Percentiles rank a stretch among this genome's conserved stretches.
phyloP scores from a whole-genome alignment of 1,140 invertebrate genomes.

The Drosophila baimaii region DNA sequence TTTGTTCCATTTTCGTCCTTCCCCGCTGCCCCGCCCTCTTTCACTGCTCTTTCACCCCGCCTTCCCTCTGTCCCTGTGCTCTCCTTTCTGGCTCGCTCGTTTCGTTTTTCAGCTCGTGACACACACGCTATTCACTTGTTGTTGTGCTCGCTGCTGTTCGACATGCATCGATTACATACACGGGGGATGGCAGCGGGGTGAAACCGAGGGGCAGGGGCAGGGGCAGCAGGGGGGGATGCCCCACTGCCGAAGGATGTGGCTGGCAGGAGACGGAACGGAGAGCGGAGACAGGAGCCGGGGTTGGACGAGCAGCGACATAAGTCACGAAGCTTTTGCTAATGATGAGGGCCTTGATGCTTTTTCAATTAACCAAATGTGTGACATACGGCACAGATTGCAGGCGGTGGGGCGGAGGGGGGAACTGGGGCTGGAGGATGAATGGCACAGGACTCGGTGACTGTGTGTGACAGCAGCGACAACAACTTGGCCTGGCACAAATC shows the following conservation, averaged over 20 bases:
- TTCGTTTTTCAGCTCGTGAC: constrained; percentile 67
- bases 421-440: background rate
- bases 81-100: constrained; percentile 51
- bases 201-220: background rate
- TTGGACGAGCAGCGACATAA: constrained; percentile 56
- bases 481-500: constrained; percentile 43
- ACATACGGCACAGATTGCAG: constrained; percentile 42
- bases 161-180: constrained; percentile 82
- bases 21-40: constrained; percentile 3
- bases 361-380: constrained; percentile 79
- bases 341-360: constrained; percentile 79
- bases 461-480: constrained; percentile 38
- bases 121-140: constrained; percentile 67
- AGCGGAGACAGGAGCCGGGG: constrained; percentile 20
- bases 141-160: constrained; percentile 68
- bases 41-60: background rate
- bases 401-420: background rate
- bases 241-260: background rate
- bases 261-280: background rate
- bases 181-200: constrained; percentile 16
- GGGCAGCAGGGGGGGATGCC: background rate
- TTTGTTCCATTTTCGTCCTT: constrained; percentile 52
- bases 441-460: constrained; percentile 24
- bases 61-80: constrained; percentile 20
- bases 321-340: constrained; percentile 79